A percentile compares a stretch with the other conserved stretches of the same genome.
These are phyloP conservation scores for Lepas anatifera DNA, from an alignment of 2,888 invertebrate species.

Conservation along the genomic window DNA sequence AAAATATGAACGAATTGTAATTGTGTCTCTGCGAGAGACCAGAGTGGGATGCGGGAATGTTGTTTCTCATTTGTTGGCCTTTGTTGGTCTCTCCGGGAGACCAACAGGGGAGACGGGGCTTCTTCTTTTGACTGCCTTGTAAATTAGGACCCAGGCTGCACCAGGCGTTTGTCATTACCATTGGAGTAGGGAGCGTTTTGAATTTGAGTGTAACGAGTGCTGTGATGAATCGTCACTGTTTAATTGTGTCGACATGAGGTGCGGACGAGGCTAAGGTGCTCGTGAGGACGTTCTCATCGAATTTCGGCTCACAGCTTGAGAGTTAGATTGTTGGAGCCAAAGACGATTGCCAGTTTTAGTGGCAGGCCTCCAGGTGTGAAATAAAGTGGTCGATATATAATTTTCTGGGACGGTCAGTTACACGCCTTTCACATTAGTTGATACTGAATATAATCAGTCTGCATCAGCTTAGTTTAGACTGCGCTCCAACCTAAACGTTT, in stretches of 20 bases:
- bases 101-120: not conserved
- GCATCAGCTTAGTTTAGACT: too few relatives aligned
- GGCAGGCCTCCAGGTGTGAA: too few relatives aligned
- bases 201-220: constrained; percentile 1
- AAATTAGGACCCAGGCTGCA: not conserved
- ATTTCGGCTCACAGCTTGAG: not conserved
- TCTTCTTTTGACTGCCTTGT: not conserved
- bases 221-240: not conserved
- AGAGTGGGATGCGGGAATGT: not conserved
- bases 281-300: not conserved
- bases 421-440: too few relatives aligned
- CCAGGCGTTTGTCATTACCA: not conserved
- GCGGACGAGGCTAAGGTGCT: not conserved
- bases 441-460: too few relatives aligned
- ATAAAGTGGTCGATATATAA: too few relatives aligned
- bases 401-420: too few relatives aligned
- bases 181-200: not conserved
- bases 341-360: too few relatives aligned
- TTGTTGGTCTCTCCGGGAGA: constrained; percentile 2
- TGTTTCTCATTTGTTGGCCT: constrained; percentile 7
- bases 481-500: too few relatives aligned
- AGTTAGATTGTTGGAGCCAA: too few relatives aligned
- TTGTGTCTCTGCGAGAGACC: constrained; percentile 5
- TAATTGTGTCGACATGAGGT: not conserved
- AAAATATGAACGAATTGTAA: constrained; percentile 7